Evolutionary conservation across 2,888 invertebrate genomes (phyloP).

Genomic region (Epirrita christyi): DNA sequence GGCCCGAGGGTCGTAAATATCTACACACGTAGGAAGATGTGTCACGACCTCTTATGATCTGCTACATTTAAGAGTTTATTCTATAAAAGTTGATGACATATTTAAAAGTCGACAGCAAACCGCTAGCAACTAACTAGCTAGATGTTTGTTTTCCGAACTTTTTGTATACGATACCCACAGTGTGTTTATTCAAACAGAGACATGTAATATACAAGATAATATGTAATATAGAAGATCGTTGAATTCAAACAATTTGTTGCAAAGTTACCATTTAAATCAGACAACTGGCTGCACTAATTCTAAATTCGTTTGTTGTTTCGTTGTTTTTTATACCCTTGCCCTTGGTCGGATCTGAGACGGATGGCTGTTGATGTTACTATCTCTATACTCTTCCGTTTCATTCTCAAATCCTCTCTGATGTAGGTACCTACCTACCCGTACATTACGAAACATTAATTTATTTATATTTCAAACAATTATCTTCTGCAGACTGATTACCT

Average conservation of each 20-base stretch:
- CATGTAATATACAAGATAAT: no score
- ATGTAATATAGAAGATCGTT: no score
- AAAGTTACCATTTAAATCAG: not conserved
- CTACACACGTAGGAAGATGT: constrained; percentile 31
- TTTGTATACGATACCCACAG: no score
- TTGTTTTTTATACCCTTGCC: constrained; percentile 10
- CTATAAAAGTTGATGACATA: constrained; percentile 38
- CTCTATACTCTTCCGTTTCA: constrained; percentile 6
- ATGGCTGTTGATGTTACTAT: constrained; percentile 15
- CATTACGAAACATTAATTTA: no score
- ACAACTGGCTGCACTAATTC: not conserved
- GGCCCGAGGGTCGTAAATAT: constrained; percentile 45
- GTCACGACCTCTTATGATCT: constrained; percentile 41
- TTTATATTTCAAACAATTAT: constrained; percentile 8
- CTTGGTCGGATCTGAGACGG: constrained; percentile 5
- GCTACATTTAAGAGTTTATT: constrained; percentile 47
- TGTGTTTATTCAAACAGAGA: no score
- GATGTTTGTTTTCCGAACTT: constrained; percentile 20
- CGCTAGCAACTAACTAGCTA: constrained; percentile 13
- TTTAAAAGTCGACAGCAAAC: constrained; percentile 40
- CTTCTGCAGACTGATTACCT: constrained; percentile 15
- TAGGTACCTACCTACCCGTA: no score
- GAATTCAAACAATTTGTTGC: not conserved
- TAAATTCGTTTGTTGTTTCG: not conserved
- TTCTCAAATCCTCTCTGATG: constrained; percentile 2